phyloP scores from a whole-genome alignment of 2,797 vertebrate genomes.

The Vespertilio murinus region DNA sequence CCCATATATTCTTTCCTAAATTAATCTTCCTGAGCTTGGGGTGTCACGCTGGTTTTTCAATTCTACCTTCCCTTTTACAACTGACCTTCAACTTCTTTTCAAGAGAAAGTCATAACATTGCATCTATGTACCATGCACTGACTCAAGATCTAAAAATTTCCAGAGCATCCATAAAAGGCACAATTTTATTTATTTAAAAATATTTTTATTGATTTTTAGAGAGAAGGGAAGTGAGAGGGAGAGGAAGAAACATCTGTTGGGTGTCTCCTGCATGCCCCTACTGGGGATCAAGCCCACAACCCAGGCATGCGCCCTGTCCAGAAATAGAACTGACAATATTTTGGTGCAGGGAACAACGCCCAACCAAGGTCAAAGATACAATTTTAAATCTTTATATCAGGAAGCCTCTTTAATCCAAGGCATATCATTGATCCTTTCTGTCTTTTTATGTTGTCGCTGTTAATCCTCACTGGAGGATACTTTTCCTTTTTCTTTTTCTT shows the following conservation, averaged over 20 bases:
- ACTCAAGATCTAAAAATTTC: background rate
- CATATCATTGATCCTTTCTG: background rate
- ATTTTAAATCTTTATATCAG: background rate
- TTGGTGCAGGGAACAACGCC: background rate
- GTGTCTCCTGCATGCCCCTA: background rate
- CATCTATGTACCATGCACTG: background rate
- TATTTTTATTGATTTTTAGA: background rate
- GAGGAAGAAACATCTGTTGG: background rate
- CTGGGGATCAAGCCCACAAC: background rate
- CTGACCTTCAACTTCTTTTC: background rate
- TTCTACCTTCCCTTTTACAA: conserved; percentile 8
- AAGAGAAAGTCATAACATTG: background rate
- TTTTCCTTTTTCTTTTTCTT: too few relatives aligned
- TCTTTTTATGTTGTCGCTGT: background rate
- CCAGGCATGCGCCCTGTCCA: background rate
- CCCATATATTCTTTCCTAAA: background rate
- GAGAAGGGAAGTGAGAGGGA: background rate
- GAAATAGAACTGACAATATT: background rate
- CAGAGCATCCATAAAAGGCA: background rate
- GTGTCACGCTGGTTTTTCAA: background rate
- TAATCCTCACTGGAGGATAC: too few relatives aligned
- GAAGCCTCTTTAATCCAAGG: conserved; percentile 16
- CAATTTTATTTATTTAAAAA: background rate
- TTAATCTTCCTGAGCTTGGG: background rate
- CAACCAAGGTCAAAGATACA: background rate